A percentile compares a stretch with the other conserved stretches of the same genome.
Evolutionary conservation across 2,888 invertebrate genomes (phyloP).

Genomic region (Pimpla rufipes): DNA sequence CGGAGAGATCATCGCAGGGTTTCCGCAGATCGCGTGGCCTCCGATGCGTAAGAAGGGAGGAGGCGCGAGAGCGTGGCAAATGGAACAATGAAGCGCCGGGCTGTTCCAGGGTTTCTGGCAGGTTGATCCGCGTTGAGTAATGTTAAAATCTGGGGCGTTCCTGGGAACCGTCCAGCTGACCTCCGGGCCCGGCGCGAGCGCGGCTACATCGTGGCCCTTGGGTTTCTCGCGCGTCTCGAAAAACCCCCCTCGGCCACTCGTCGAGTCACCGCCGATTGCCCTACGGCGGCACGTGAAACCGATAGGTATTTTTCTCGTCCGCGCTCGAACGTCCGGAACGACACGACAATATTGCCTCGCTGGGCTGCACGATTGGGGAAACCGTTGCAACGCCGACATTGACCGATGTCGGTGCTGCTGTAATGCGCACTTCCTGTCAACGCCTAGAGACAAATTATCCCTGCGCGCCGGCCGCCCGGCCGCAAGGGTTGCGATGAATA

Average conservation of each 20-base stretch:
- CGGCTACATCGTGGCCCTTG: slow-evolving; percentile 12
- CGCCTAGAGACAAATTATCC: slow-evolving; percentile 23
- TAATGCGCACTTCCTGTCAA: slow-evolving; percentile 8
- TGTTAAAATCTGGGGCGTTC: slow-evolving; percentile 85
- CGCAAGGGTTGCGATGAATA: slow-evolving; percentile 25
- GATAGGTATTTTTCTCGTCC: slow-evolving; percentile 59
- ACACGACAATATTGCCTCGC: slow-evolving; percentile 22
- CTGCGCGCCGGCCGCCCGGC: too few species aligned
- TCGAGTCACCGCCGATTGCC: slow-evolving; percentile 74
- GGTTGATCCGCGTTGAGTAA: slow-evolving; percentile 85
- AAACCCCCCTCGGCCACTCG: slow-evolving; percentile 63
- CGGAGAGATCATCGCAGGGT: slow-evolving; percentile 40
- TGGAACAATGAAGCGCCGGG: slow-evolving; percentile 79
- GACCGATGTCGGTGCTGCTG: slow-evolving; percentile 48
- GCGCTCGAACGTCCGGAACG: slow-evolving; percentile 32
- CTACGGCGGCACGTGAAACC: slow-evolving; percentile 42
- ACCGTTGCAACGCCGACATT: slow-evolving; percentile 41
- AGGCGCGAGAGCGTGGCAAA: slow-evolving; percentile 72
- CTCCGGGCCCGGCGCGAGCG: slow-evolving; percentile 57
- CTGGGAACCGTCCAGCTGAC: slow-evolving; percentile 83
- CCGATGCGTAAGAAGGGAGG: slow-evolving; percentile 75
- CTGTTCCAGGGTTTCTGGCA: slow-evolving; percentile 75
- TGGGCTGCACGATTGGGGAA: slow-evolving; percentile 14
- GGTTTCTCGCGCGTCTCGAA: slow-evolving; percentile 6
- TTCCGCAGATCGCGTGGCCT: slow-evolving; percentile 50